Conservation (phyloP, 2,797 vertebrate species). For the Sebastes nivosus region DNA sequence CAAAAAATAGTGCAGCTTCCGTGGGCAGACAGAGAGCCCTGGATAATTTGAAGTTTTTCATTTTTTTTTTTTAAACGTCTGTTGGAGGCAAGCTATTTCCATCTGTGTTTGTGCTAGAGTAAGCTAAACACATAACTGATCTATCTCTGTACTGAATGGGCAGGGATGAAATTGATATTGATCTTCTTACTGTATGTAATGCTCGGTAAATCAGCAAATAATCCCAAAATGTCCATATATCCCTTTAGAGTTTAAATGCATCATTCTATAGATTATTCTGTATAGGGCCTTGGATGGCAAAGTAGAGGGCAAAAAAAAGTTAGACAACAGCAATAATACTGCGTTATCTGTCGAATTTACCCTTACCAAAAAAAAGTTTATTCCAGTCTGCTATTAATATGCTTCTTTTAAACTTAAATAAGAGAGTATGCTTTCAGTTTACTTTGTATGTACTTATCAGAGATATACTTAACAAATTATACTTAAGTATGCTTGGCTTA, state of each 20-base stretch:
- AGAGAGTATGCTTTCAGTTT: too few relatives aligned
- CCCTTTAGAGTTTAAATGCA: constrained; percentile 18
- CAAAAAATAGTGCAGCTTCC: constrained; percentile 27
- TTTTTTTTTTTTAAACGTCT: constrained; percentile 20
- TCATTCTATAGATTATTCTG: neutral
- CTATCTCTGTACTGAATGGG: constrained; percentile 23
- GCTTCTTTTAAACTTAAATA: too few relatives aligned
- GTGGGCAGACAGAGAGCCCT: constrained; percentile 30
- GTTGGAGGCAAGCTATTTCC: constrained; percentile 21
- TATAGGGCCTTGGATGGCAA: neutral
- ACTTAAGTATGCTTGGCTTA: too few relatives aligned
- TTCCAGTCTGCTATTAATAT: too few relatives aligned
- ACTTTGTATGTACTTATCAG: too few relatives aligned
- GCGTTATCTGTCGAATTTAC: neutral
- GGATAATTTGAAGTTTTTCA: constrained; percentile 9
- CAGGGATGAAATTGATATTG: constrained; percentile 50
- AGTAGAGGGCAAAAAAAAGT: neutral
- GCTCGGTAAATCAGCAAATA: constrained; percentile 34
- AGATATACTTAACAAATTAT: too few relatives aligned
- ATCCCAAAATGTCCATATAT: constrained; percentile 26
- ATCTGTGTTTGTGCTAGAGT: constrained; percentile 26
- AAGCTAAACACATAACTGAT: constrained; percentile 43
- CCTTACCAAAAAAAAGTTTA: too few relatives aligned
- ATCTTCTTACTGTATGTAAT: constrained; percentile 25
- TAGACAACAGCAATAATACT: neutral